Percentiles rank a stretch among this genome's conserved stretches.
Conservation (phyloP, 2,113 vertebrate species). For the Seriola rivoliana region DNA sequence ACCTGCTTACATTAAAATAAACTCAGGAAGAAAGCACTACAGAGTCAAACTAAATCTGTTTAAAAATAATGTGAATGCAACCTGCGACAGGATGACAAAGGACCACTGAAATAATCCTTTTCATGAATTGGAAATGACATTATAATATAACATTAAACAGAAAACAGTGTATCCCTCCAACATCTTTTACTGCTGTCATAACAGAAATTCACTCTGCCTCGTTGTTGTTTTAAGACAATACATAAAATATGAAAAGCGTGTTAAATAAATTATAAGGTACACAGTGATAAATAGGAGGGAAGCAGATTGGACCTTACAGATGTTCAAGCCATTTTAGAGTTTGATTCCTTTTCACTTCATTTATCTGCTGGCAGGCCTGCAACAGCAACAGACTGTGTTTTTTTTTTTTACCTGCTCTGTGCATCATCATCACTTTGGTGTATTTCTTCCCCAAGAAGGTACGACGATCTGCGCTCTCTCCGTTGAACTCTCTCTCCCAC, state of each 20-base stretch:
- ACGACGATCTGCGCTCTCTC: constrained; percentile 58
- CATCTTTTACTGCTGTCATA: constrained; percentile 21
- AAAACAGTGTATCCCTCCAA: not conserved
- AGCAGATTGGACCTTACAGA: constrained; percentile 59
- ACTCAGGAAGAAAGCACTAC: not conserved
- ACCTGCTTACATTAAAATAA: not conserved
- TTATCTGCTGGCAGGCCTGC: constrained; percentile 42
- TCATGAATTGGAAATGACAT: constrained; percentile 28
- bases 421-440: constrained; percentile 82
- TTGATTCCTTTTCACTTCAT: constrained; percentile 39
- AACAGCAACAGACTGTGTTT: constrained; percentile 7
- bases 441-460: constrained; percentile 79
- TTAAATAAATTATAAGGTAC: constrained; percentile 71
- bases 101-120: not conserved
- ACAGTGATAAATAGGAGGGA: constrained; percentile 54
- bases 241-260: constrained; percentile 64
- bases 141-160: not conserved
- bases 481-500: constrained; percentile 75
- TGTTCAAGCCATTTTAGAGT: constrained; percentile 45
- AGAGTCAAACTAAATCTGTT: not conserved
- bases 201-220: constrained; percentile 33
- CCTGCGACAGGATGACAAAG: not conserved
- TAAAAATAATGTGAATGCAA: not conserved
- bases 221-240: constrained; percentile 53
- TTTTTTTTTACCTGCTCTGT: constrained; percentile 72